Evolutionary conservation across 2,797 vertebrate genomes (phyloP), one percentile per base, ranked within the genome.

Genomic region (Galaxias olidus): DNA sequence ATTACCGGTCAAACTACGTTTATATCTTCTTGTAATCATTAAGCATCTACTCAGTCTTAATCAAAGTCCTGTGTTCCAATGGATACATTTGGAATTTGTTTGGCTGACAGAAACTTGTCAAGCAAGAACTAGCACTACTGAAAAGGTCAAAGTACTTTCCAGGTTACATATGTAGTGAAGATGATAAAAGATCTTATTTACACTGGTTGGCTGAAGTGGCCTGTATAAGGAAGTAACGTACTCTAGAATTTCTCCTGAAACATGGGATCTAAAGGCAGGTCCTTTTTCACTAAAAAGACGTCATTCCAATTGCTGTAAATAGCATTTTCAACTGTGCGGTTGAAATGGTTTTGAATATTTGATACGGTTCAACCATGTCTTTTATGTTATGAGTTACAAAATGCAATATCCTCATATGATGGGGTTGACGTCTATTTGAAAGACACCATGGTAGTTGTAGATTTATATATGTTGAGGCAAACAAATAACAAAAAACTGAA

Each of bases 21-120:
- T 53, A 58, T 58, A 55, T 65, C 47, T 12, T 48, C 57, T 72
- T 76, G 63, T 73, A 86, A 83, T 82, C 63, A 80, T 82, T 84
- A 78, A 67, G 75, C 43, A 44, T 53, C 15, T 30, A 30, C 47
- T 62, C 44, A 15, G 63, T 66, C 19, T 20, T 13, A 30, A 3
- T 42, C 20, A 60, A 50, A 57, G 63, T 42, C 49, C 18, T 44
- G 67, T 15, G 74, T 59, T 65, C 52, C 58, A 71, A 4, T 68
- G 43, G 75, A 17, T 59, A 59, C 10, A 8, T 62, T 43, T 43
- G 0, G 8, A 70, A 59, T 53, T 20, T 46, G 58, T 42, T 69
- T 8, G 48, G 75, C 65, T 76, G 68, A 77, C 71, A 9, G 19
- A 47, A 85, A 83, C 81, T 42, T 9, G 77, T 75, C 73, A 42